These are phyloP conservation scores for Pogona vitticeps DNA, from an alignment of 2,113 vertebrate genomes.

Conservation along the genomic window DNA sequence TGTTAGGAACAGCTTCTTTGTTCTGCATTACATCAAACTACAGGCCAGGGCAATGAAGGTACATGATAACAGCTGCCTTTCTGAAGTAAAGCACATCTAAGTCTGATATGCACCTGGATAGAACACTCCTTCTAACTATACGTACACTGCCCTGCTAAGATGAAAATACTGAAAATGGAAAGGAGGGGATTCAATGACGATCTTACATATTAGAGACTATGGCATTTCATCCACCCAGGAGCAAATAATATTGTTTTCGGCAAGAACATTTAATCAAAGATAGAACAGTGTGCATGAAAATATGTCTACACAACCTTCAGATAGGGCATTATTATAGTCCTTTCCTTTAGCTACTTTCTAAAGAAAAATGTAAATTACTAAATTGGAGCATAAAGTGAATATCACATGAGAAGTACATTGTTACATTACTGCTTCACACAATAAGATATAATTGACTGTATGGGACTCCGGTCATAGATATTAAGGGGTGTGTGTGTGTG, in stretches of 20 bases:
- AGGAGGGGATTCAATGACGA: not conserved
- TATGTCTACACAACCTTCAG: too few relatives aligned
- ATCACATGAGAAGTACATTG: too few relatives aligned
- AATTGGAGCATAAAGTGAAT: too few relatives aligned
- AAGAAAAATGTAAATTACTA: too few relatives aligned
- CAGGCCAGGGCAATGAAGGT: not conserved
- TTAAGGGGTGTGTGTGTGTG: too few relatives aligned
- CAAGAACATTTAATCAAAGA: not conserved
- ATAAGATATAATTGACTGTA: too few relatives aligned
- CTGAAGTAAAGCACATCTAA: not conserved
- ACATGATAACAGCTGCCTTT: not conserved
- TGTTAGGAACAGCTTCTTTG: not conserved
- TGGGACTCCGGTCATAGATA: too few relatives aligned
- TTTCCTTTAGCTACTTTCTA: too few relatives aligned
- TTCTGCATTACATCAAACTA: not conserved
- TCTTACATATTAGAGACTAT: not conserved
- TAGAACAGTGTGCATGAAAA: not conserved
- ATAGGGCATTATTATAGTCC: too few relatives aligned
- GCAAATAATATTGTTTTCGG: not conserved
- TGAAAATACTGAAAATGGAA: not conserved
- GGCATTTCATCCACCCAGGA: not conserved
- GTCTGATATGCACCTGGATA: not conserved
- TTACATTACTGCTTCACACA: too few relatives aligned
- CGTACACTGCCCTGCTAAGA: not conserved
- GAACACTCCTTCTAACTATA: not conserved